Conservation (phyloP, 2,888 invertebrate species). For the Prosopocoilus inquinatus region DNA sequence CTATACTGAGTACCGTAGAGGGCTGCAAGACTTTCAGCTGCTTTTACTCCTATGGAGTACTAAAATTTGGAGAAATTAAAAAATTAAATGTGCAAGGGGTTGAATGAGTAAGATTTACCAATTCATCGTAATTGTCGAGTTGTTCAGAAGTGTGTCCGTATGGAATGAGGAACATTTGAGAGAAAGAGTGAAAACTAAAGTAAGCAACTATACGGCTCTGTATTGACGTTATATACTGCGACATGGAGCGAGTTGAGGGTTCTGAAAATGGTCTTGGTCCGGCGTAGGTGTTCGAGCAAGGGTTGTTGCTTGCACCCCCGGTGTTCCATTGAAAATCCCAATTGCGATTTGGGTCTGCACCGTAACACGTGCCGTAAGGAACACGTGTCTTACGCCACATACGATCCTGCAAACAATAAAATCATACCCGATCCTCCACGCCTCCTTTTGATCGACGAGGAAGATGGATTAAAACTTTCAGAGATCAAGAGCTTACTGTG, state of each 20-base stretch:
- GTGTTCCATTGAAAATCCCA: slow-evolving; percentile 69
- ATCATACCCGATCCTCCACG: background rate
- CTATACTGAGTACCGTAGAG: slow-evolving; percentile 49
- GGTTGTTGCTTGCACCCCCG: slow-evolving; percentile 54
- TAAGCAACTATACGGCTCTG: slow-evolving; percentile 52
- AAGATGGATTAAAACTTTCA: no score
- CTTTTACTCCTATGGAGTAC: slow-evolving; percentile 41
- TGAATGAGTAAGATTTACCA: slow-evolving; percentile 48
- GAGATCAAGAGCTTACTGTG: slow-evolving; percentile 50
- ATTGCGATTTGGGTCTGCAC: slow-evolving; percentile 77
- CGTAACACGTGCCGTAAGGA: slow-evolving; percentile 56
- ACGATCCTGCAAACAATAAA: slow-evolving; percentile 54
- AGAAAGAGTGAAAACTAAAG: slow-evolving; percentile 72
- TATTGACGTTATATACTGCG: slow-evolving; percentile 54
- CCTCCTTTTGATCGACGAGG: background rate
- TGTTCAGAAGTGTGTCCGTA: slow-evolving; percentile 65
- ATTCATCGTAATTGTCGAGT: slow-evolving; percentile 59
- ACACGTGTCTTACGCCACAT: slow-evolving; percentile 70
- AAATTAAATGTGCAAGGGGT: background rate
- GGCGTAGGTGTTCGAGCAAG: slow-evolving; percentile 64
- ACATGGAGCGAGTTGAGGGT: slow-evolving; percentile 58
- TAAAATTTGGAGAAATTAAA: slow-evolving; percentile 29
- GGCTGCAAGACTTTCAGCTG: slow-evolving; percentile 41
- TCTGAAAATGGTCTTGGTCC: slow-evolving; percentile 72
- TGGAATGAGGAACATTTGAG: slow-evolving; percentile 67